Conservation (phyloP, 2,888 invertebrate genomes). For the Nezara viridula region DNA sequence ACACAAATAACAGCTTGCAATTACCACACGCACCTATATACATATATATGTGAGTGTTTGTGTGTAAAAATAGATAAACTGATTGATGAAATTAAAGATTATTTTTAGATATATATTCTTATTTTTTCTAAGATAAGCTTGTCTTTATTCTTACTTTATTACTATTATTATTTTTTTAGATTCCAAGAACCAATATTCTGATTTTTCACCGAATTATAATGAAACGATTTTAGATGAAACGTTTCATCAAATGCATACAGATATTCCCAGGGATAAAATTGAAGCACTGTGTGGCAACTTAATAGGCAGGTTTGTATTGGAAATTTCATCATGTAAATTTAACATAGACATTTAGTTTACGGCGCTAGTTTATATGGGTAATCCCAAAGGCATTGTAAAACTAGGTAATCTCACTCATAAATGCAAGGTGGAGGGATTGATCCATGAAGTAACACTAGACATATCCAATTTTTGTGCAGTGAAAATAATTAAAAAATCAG, state of each 20-base stretch:
- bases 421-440: too few species aligned
- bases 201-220: neutral
- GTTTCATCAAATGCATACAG: slow-evolving; percentile 71
- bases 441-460: too few species aligned
- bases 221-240: slow-evolving; percentile 67
- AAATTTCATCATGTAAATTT: neutral
- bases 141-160: neutral
- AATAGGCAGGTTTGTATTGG: slow-evolving; percentile 69
- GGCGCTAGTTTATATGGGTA: too few species aligned
- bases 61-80: neutral
- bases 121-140: neutral
- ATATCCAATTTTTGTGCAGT: too few species aligned
- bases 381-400: too few species aligned
- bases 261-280: slow-evolving; percentile 70
- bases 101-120: neutral
- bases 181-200: neutral
- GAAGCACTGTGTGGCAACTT: slow-evolving; percentile 74
- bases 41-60: neutral
- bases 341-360: neutral
- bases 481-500: too few species aligned
- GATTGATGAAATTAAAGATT: neutral
- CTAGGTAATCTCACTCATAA: too few species aligned
- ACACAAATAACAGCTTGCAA: neutral
- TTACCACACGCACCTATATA: neutral
- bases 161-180: neutral